Evolutionary conservation across 2,797 vertebrate genomes (phyloP), one percentile per base, ranked within the genome.

Genomic region (Neostethus bicornis): DNA sequence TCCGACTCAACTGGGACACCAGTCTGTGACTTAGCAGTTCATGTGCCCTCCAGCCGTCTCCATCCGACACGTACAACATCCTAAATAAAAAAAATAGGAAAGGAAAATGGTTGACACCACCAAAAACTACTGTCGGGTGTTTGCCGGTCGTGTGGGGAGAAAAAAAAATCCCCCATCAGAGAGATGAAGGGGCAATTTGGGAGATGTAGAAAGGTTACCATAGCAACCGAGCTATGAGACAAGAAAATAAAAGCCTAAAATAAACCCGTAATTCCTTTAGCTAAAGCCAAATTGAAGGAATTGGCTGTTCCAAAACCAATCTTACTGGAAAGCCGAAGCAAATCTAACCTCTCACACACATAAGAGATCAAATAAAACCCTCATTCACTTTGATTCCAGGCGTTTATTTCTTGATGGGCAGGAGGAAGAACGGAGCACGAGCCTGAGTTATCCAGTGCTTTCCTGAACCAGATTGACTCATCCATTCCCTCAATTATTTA

Each of bases 171-270:
- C 80, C 77, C 77, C 72, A 61, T 87, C 80, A 87, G 75, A 63
- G 45, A 78, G 73, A 77, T 52, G 61, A 79, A 79, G 80, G 85
- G 80, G 77, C 71, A 85, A 85, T 90, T 87, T 88, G 71, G 81
- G 76, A 81, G 75, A 78, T 77, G 77, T 77, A 82, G 66, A 76
- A n/a, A 77, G 86, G 91, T 93, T 90, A 86, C 90, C 89, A 93
- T 92, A 87, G 92, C 84, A 90, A 92, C 91, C 81, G 88, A 87
- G 73, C 73, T 79, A 87, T 25, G 65, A 89, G 79, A 86, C 79
- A 84, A 83, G 81, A 83, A 87, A 84, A 86, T 85, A 87, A 87
- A 82, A 77, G 70, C 68, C 79, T 64, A 76, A 86, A 91, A 89
- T 89, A 88, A 91, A 83, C 72, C 79, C 60, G 62, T 89, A 81